A percentile compares a stretch with the other conserved stretches of the same genome.
These are phyloP conservation scores for Oreochromis aureus DNA, from an alignment of 2,113 vertebrate genomes.

Conservation along the genomic window DNA sequence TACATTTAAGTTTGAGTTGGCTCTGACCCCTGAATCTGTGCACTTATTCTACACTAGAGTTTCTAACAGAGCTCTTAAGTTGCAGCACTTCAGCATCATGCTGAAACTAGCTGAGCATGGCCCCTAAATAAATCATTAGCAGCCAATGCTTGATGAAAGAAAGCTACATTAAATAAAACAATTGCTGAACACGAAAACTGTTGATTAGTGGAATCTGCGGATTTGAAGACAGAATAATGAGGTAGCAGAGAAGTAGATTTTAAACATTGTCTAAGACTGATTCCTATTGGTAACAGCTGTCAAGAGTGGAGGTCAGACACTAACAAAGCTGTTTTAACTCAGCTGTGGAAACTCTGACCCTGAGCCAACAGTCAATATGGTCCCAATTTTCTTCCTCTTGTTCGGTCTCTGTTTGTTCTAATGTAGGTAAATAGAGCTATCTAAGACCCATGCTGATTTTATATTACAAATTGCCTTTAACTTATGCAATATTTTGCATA, in stretches of 20 bases:
- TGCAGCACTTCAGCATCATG: slow-evolving; percentile 20
- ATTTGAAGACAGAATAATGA: slow-evolving; percentile 61
- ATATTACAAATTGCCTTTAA: neutral
- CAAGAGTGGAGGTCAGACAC: slow-evolving; percentile 26
- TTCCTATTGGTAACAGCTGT: slow-evolving; percentile 41
- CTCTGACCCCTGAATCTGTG: neutral
- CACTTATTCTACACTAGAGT: neutral
- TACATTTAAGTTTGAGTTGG: neutral
- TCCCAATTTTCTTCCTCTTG: slow-evolving; percentile 13
- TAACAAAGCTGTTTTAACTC: slow-evolving; percentile 55
- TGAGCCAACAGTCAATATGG: slow-evolving; percentile 35
- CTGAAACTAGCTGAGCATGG: slow-evolving; percentile 36
- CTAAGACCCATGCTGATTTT: neutral
- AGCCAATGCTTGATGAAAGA: slow-evolving; percentile 24
- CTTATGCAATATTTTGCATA: neutral
- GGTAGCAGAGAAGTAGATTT: slow-evolving; percentile 56
- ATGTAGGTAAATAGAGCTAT: slow-evolving; percentile 28
- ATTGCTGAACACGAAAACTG: slow-evolving; percentile 50
- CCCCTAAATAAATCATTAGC: slow-evolving; percentile 65
- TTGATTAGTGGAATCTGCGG: slow-evolving; percentile 55
- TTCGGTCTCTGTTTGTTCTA: slow-evolving; percentile 30
- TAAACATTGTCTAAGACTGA: slow-evolving; percentile 60
- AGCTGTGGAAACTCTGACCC: slow-evolving; percentile 50
- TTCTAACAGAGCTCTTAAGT: slow-evolving; percentile 11
- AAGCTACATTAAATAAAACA: slow-evolving; percentile 58